Base-by-base conservation (phyloP, 92 coral and sea anemone genomes). In the Muricea muricata region DNA sequence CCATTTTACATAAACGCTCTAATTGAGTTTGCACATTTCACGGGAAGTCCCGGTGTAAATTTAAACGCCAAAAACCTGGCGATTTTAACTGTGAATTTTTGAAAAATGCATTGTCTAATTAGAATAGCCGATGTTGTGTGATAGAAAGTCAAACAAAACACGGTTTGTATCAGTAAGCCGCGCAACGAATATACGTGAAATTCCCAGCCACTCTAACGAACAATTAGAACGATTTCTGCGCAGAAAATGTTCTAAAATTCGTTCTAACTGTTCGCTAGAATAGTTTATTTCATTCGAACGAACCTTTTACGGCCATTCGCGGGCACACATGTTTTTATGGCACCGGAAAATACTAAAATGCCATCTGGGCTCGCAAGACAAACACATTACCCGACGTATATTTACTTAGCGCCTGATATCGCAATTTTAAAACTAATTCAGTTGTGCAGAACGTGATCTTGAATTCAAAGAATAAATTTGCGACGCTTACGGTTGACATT, bases 81-180 rank as follows among this genome's bases (percentile, higher is more conserved):
- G 20, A 40, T 40, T 41, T 72, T 24, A 14, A 9, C 78, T 72
- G 32, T 0, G 33, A 60, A 60, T 33, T n/a, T 68, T 33, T 18
- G 25, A 31, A 72, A 40, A 21, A 40, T n/a, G 56, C 17, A 72
- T 72, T 72, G 78, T 72, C 42, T 72, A 72, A 72, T 72, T 41
- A 72, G 17, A 25, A 72, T 14, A 24, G 48, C 12, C n/a, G 78
- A 72, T 72, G 54, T 15, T 35, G n/a, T 40, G 54, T 37, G 54
- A 72, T 26, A 6, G 26, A 72, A 25, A 72, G 54, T 57, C 40
- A 24, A 72, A 46, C 54, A 40, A 40, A 48, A 48, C 56, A 48
- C 56, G 56, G 56, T 17, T 41, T 40, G 4, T 4, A 72, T 40
- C 48, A 25, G 18, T 8, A 9, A 11, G 28, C 21, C 24, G 20